A percentile compares a stretch with the other conserved stretches of the same genome.
Evolutionary conservation across 2,113 vertebrate species (phyloP).

Genomic region (Lycocorax pyrrhopterus): DNA sequence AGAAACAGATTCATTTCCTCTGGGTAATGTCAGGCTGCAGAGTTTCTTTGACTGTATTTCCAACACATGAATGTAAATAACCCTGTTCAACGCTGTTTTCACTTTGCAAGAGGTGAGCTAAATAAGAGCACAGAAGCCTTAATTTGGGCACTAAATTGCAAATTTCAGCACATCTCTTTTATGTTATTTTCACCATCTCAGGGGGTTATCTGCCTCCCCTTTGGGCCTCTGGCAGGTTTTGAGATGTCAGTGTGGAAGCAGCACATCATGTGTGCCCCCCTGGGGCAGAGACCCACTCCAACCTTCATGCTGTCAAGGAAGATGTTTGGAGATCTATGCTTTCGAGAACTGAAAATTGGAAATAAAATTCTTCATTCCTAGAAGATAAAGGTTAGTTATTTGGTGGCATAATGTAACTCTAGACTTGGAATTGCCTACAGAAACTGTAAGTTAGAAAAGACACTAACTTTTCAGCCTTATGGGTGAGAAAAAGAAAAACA

Average conservation of each 20-base stretch:
- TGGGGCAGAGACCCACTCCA: background rate
- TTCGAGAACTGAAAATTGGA: background rate
- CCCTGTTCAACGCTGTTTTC: background rate
- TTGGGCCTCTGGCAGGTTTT: background rate
- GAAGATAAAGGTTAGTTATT: background rate
- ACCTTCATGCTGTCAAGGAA: background rate
- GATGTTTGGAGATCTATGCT: background rate
- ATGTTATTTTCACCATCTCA: background rate
- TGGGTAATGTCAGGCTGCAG: background rate
- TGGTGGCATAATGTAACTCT: background rate
- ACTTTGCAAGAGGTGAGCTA: background rate
- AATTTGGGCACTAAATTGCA: background rate
- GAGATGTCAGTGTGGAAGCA: background rate
- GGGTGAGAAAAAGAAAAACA: background rate
- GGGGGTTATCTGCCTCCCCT: background rate
- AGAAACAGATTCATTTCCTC: background rate
- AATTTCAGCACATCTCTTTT: background rate
- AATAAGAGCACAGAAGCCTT: background rate
- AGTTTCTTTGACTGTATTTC: background rate
- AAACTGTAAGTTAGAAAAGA: background rate
- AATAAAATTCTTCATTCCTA: background rate
- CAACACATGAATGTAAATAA: background rate
- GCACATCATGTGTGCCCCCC: accelerated
- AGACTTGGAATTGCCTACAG: background rate
- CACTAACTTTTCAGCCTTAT: background rate